Base-by-base conservation (phyloP, 92 coral and sea anemone genomes). In the Desmophyllum pertusum region DNA sequence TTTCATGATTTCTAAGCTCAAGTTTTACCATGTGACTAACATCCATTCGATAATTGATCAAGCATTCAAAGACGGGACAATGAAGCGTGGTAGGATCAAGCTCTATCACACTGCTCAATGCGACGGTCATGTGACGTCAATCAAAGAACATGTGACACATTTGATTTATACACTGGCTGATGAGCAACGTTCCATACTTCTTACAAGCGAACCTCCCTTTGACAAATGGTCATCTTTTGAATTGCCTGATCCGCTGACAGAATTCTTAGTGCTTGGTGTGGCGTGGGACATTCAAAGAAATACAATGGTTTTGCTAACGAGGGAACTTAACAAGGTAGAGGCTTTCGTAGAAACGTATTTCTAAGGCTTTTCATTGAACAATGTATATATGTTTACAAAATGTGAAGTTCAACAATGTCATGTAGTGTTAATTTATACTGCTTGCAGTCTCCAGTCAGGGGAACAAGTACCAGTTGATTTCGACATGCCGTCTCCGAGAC, bases 41-140 rank as follows among this genome's bases (percentile, higher is more conserved):
- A 84, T 86, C 23, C 88, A 87, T 55, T 52, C 88, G 29, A 41
- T 64, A 37, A 63, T 95, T 46, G 96, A 89, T 50, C 53, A 85
- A 59, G 85, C 76, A 40, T 83, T 89, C 40, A 84, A 70, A 51
- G 29, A 66, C 9, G 92, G 87, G 41, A 75, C 74, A 63, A 67
- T 89, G 3, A 70, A 72, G 64, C 79, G 68, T 29, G 83, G 46
- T 23, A 90, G 90, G 15, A 83, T 89, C 67, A 75, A 74, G 65
- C 82, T 97, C 27, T 90, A 90, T 55, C 90, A 94, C 82, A 91
- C 92, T 33, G 61, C 86, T 50, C 90, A 91, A 46, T 97, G 99
- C 79, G 81, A 84, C 78, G 83, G 88, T 21, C 81, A 84, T 23
- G 88, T 80, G 55, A 79, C 82, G 37, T 85, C 86, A 51, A 69